A percentile compares a stretch with the other conserved stretches of the same genome.
phyloP scores from a whole-genome alignment of 2,113 vertebrate species.

The Lanius collurio region DNA sequence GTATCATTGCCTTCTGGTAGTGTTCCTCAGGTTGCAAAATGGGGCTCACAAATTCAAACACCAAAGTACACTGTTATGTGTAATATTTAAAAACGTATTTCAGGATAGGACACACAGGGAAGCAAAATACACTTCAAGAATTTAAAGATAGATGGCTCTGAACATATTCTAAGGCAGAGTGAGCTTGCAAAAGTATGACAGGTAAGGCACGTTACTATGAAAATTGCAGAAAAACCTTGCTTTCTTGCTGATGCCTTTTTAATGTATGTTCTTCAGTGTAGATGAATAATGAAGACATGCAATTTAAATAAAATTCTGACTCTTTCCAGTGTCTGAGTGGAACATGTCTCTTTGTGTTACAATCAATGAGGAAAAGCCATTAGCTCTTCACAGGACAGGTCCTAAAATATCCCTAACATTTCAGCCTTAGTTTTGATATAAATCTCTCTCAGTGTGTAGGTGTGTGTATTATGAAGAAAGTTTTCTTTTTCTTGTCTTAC shows the following conservation, averaged over 20 bases:
- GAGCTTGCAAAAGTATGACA: background rate
- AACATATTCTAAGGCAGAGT: background rate
- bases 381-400: background rate
- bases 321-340: background rate
- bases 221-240: background rate
- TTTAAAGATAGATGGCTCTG: background rate
- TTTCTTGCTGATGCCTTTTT: constrained; percentile 9
- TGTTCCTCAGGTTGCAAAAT: background rate
- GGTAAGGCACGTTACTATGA: background rate
- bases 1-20: background rate
- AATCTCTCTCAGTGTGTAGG: background rate
- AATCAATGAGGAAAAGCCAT: background rate
- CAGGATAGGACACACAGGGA: background rate
- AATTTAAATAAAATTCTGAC: constrained; percentile 6
- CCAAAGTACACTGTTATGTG: background rate
- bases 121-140: background rate
- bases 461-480: background rate
- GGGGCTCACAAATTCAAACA: background rate
- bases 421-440: background rate
- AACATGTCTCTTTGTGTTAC: background rate
- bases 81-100: background rate
- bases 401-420: background rate
- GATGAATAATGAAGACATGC: background rate
- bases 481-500: background rate
- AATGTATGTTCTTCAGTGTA: background rate